phyloP scores from a whole-genome alignment of 2,113 vertebrate genomes.

The Tor tambroides region DNA sequence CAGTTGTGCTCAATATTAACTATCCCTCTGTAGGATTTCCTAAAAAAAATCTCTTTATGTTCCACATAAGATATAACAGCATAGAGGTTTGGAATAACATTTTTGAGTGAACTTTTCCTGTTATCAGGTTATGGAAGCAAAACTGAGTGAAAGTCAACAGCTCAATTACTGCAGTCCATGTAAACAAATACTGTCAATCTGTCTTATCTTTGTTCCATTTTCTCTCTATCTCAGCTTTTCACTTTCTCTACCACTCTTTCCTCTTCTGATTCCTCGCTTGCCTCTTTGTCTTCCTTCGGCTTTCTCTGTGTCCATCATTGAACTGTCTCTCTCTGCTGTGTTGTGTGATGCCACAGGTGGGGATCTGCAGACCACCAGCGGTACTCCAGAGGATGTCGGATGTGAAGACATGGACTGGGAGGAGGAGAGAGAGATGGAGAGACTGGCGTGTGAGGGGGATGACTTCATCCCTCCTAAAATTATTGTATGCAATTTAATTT shows the following conservation, averaged over 20 bases:
- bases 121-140: background rate
- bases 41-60: background rate
- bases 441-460: conserved; percentile 86
- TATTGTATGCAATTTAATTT: conserved; percentile 78
- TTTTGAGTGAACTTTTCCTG: background rate
- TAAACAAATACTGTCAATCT: conserved; percentile 35
- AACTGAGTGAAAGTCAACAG: background rate
- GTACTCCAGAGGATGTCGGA: conserved; percentile 82
- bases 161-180: conserved; percentile 12
- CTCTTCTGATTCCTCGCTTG: background rate
- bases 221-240: background rate
- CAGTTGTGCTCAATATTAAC: background rate
- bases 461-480: conserved; percentile 97
- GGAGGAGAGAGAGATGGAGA: conserved; percentile 90
- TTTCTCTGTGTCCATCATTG: conserved; percentile 5
- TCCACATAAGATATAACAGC: conserved; percentile 6
- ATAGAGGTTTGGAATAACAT: conserved; percentile 13
- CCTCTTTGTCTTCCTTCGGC: conserved; percentile 21
- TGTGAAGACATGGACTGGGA: conserved; percentile 90
- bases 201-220: conserved; percentile 17
- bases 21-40: background rate
- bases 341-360: conserved; percentile 77
- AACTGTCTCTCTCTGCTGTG: conserved; percentile 44
- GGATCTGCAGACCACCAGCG: conserved; percentile 87
- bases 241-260: background rate